Percentiles rank a stretch among this genome's conserved stretches.
Evolutionary conservation across 2,888 invertebrate species (phyloP).

Genomic region (Polia nebulosa): DNA sequence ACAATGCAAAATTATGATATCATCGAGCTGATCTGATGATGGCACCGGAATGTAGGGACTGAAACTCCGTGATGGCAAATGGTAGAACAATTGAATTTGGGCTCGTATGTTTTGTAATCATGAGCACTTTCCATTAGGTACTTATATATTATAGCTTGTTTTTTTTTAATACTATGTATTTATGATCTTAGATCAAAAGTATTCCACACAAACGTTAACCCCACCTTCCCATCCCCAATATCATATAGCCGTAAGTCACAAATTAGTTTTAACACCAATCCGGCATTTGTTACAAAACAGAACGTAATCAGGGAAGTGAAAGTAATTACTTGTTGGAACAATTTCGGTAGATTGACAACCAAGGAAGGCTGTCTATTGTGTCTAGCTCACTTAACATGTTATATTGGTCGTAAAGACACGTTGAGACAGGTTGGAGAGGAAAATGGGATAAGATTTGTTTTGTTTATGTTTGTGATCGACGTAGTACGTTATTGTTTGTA

Average conservation of each 20-base stretch:
- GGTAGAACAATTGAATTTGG: no score
- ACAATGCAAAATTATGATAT: no score
- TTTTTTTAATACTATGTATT: no score
- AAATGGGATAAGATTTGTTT: constrained; percentile 31
- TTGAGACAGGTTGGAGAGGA: constrained; percentile 18
- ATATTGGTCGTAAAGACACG: constrained; percentile 35
- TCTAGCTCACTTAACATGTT: constrained; percentile 42
- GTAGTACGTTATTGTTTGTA: constrained; percentile 2
- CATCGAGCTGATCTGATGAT: no score
- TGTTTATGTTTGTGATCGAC: constrained; percentile 34
- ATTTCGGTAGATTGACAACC: constrained; percentile 57
- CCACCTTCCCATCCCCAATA: background rate
- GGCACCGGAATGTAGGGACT: no score
- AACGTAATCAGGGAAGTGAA: constrained; percentile 55
- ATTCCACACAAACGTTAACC: background rate
- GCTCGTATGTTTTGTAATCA: no score
- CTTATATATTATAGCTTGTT: no score
- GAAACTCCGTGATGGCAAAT: no score
- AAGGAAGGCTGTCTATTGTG: constrained; percentile 54
- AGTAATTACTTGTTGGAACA: constrained; percentile 54
- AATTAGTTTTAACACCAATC: constrained; percentile 53
- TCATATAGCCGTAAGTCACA: constrained; percentile 33
- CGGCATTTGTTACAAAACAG: constrained; percentile 51
- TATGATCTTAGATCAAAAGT: no score
- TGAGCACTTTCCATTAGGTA: no score